Evolutionary conservation across 2,113 vertebrate genomes (phyloP), one percentile per base, ranked within the genome.

Genomic region (Calypte anna): DNA sequence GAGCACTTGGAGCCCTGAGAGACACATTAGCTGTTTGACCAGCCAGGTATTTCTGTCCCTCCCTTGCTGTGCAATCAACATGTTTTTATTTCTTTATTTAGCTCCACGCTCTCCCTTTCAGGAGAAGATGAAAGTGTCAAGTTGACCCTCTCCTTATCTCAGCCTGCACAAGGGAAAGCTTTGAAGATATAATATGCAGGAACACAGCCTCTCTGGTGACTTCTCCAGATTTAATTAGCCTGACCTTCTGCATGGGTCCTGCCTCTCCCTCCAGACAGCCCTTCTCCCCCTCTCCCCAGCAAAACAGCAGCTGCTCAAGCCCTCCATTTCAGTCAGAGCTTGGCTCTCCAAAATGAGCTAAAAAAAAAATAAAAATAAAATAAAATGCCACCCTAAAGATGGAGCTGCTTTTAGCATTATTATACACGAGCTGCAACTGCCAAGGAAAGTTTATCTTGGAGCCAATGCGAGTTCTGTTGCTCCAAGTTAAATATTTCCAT

Each of bases 401-500:
- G 88, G 95, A 97, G 96, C 97, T 96, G 97, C 97, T 97, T 97
- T 97, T 96, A 97, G 94, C 96, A 97, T 97, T 97, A 97, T 97
- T 97, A 96, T 97, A 95, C 95, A 96, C 72, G 64, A 97, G 91
- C 94, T 95, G 93, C 94, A 95, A 92, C 93, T 97, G 97, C 97
- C 79, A 95, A 93, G 88, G 96, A 96, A 97, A 97, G 98, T 98
- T 98, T 98, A 97, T 98, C 97, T 98, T 98, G 97, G 97, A 98
- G 96, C 92, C 94, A 84, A 79, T 92, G 93, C 58, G 96, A 91
- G 97, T 91, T 96, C 95, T 23, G 59, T 85, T 96, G 95, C 97
- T 98, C 97, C 97, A 98, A 98, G 97, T 98, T 96, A 98, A 98
- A 98, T 98, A 98, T 98, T 98, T 98, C 97, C 96, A 96, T 97